Percentiles rank a stretch among this genome's conserved stretches.
These are phyloP conservation scores for Caenorhabditis macrosperma DNA, from an alignment of 2,888 invertebrate species.

Conservation along the genomic window DNA sequence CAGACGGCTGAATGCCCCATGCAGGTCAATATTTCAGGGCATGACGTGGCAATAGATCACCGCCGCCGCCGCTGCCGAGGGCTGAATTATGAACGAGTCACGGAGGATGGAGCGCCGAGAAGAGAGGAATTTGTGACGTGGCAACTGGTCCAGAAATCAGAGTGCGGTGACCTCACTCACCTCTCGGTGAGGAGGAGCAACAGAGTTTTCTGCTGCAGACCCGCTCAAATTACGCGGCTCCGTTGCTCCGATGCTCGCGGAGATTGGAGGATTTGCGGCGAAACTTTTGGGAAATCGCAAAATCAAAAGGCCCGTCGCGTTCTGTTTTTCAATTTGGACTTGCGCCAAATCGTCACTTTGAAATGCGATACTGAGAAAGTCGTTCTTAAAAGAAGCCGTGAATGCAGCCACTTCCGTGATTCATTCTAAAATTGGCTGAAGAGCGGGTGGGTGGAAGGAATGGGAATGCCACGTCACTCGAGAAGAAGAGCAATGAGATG, in stretches of 20 bases:
- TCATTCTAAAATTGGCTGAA: constrained; percentile 27
- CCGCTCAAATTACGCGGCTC: neutral
- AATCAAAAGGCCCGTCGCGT: too few species aligned
- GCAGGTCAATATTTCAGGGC: constrained; percentile 37
- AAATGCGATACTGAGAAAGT: constrained; percentile 30
- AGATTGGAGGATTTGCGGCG: neutral
- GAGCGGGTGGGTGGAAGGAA: neutral
- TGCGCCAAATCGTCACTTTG: neutral
- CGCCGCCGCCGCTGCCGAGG: neutral
- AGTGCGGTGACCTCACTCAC: neutral
- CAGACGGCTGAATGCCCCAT: neutral
- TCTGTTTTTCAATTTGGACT: constrained; percentile 4
- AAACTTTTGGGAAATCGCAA: too few species aligned
- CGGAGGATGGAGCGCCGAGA: neutral
- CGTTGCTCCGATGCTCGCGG: neutral
- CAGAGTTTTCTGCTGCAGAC: neutral
- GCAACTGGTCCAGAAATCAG: neutral
- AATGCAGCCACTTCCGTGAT: constrained; percentile 26
- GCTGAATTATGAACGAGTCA: constrained; percentile 6
- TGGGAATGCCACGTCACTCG: constrained; percentile 24
- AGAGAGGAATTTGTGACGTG: constrained; percentile 10
- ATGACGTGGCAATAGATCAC: constrained; percentile 49
- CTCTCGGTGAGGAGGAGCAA: neutral
- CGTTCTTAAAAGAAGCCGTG: constrained; percentile 1
- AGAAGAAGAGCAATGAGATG: neutral